These are phyloP conservation scores for Beaufortia kweichowensis DNA, from an alignment of 2,113 vertebrate genomes.

Conservation along the genomic window DNA sequence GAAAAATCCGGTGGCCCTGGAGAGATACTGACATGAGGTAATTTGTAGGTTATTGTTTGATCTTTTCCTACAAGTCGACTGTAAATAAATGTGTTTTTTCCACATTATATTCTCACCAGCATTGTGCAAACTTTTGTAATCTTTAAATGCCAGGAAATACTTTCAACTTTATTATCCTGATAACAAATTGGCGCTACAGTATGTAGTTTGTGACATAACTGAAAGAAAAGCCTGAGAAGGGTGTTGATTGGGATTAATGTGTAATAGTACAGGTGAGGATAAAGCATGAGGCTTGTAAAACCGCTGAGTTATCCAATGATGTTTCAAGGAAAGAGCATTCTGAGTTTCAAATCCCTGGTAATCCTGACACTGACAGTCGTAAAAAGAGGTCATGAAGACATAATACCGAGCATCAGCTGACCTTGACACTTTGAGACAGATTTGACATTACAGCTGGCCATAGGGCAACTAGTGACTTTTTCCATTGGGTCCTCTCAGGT, in stretches of 20 bases:
- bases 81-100: neutral
- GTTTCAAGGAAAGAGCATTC: slow-evolving; percentile 28
- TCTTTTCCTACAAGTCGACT: neutral
- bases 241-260: slow-evolving; percentile 34
- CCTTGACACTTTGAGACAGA: neutral
- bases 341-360: slow-evolving; percentile 19
- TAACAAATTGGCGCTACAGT: slow-evolving; percentile 9
- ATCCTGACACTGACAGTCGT: neutral
- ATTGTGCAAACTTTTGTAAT: slow-evolving; percentile 16
- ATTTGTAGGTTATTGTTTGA: slow-evolving; percentile 3
- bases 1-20: neutral
- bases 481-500: neutral
- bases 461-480: slow-evolving; percentile 19
- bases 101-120: neutral
- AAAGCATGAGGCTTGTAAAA: neutral
- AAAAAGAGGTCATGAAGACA: slow-evolving; percentile 8
- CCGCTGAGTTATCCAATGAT: slow-evolving; percentile 35
- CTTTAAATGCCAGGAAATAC: neutral
- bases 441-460: slow-evolving; percentile 10
- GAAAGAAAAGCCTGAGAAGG: neutral
- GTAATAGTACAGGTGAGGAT: neutral
- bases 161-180: slow-evolving; percentile 25
- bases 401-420: neutral
- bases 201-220: slow-evolving; percentile 15
- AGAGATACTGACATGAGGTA: neutral